Evolutionary conservation across 2,113 vertebrate genomes (phyloP).

Genomic region (Sula dactylatra): DNA sequence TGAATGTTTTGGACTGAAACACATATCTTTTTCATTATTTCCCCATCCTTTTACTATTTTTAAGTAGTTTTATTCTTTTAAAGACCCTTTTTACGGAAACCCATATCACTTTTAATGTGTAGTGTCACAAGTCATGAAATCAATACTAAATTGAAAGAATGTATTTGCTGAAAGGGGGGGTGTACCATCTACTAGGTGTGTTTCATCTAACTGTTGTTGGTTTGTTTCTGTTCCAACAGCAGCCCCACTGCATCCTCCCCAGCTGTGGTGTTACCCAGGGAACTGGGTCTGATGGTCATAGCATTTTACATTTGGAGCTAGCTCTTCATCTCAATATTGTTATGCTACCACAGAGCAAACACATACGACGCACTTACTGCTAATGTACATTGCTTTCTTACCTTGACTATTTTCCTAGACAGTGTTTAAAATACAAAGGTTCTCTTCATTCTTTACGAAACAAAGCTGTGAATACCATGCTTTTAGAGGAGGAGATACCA

Average conservation of each 20-base stretch:
- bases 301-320: neutral
- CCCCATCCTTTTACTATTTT: neutral
- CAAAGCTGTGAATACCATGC: neutral
- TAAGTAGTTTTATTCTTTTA: neutral
- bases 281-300: neutral
- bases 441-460: neutral
- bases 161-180: neutral
- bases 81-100: neutral
- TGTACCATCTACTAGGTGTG: too few species aligned
- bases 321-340: neutral
- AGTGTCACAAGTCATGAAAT: neutral
- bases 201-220: neutral
- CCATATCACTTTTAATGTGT: neutral
- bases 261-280: neutral
- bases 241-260: neutral
- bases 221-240: neutral
- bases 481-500: neutral
- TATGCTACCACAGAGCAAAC: neutral
- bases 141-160: neutral
- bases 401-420: neutral
- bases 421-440: neutral
- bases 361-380: accelerated
- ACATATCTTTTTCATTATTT: neutral
- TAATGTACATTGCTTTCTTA: neutral
- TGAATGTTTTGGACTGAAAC: neutral